Evolutionary conservation across 2,888 invertebrate genomes (phyloP).

Genomic region (Camptogramma bilineatum): DNA sequence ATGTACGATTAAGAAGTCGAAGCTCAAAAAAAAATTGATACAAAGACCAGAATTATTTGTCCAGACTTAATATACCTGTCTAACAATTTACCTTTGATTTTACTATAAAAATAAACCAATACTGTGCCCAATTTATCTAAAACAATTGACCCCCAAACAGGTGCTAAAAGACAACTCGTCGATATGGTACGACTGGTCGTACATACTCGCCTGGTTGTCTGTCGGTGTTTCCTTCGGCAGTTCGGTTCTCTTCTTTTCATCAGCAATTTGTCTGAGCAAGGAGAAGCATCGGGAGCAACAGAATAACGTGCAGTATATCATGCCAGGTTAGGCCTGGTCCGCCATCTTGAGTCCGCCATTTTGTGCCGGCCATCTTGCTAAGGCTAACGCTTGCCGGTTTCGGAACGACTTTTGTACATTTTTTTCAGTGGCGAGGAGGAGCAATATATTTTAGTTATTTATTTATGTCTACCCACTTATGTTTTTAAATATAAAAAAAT

Average conservation of each 20-base stretch:
- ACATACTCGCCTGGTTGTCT: constrained; percentile 93
- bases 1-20: too few relatives aligned
- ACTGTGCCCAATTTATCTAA: not conserved
- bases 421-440: constrained; percentile 47
- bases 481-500: too few relatives aligned
- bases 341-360: constrained; percentile 67
- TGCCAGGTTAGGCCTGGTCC: constrained; percentile 89
- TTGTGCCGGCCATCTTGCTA: constrained; percentile 54
- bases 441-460: constrained; percentile 32
- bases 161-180: constrained; percentile 90
- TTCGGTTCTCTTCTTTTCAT: constrained; percentile 91
- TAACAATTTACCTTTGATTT: too few relatives aligned
- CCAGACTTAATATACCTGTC: too few relatives aligned
- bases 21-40: too few relatives aligned
- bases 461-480: too few relatives aligned
- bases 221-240: constrained; percentile 91
- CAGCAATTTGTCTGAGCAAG: constrained; percentile 91
- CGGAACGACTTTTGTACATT: constrained; percentile 52
- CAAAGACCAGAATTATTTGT: too few relatives aligned
- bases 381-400: constrained; percentile 77
- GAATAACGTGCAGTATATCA: constrained; percentile 94
- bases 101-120: too few relatives aligned
- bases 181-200: constrained; percentile 94
- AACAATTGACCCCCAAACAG: constrained; percentile 72
- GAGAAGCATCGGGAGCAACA: constrained; percentile 90